phyloP scores from a whole-genome alignment of 2,888 invertebrate genomes.

The Crematogaster levior region DNA sequence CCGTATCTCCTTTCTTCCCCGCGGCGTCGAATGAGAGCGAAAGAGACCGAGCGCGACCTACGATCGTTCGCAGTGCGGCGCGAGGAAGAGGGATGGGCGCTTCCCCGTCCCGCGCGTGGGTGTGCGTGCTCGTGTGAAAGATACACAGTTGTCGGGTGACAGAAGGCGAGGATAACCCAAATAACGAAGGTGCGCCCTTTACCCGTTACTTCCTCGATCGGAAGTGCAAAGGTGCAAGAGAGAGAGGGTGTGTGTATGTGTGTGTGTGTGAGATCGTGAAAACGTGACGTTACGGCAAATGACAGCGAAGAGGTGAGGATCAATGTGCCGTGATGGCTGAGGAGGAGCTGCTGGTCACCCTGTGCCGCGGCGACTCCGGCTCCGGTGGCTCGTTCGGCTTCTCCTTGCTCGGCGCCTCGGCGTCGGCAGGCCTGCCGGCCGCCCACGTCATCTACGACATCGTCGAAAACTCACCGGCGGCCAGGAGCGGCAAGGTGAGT shows the following conservation, averaged over 20 bases:
- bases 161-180: conserved; percentile 42
- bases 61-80: conserved; percentile 71
- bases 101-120: conserved; percentile 55
- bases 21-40: conserved; percentile 30
- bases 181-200: conserved; percentile 18
- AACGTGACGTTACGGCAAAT: conserved; percentile 73
- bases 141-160: conserved; percentile 64
- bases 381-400: conserved; percentile 96
- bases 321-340: conserved; percentile 90
- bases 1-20: conserved; percentile 19
- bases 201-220: background rate
- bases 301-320: conserved; percentile 75
- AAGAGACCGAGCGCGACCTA: conserved; percentile 54
- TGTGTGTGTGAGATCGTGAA: conserved; percentile 47
- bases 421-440: conserved; percentile 93
- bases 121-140: conserved; percentile 62
- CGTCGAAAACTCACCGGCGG: conserved; percentile 96
- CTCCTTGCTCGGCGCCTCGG: conserved; percentile 95
- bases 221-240: background rate
- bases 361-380: conserved; percentile 93
- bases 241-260: conserved; percentile 20
- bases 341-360: conserved; percentile 95
- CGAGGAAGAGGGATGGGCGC: conserved; percentile 67
- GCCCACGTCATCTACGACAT: conserved; percentile 96
- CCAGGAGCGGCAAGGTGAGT: conserved; percentile 94